Percentiles rank a stretch among this genome's conserved stretches.
phyloP scores from a whole-genome alignment of 2,113 vertebrate genomes.

The Passer domesticus region DNA sequence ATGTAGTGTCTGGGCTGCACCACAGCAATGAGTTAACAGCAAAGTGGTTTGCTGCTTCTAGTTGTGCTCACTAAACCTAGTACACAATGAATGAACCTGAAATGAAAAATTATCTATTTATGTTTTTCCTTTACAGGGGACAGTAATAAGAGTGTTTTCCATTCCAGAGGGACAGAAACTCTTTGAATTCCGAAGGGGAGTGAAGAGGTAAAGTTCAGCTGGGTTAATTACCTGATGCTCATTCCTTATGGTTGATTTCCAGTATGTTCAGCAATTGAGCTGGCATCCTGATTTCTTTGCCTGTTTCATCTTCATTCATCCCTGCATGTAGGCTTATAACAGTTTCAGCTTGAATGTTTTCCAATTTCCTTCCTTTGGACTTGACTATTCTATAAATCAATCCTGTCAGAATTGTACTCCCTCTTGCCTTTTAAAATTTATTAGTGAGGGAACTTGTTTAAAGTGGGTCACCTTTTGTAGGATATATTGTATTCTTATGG shows the following conservation, averaged over 20 bases:
- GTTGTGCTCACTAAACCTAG: background rate
- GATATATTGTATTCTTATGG: background rate
- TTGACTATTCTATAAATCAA: background rate
- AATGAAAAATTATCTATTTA: background rate
- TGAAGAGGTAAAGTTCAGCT: slow-evolving; percentile 86
- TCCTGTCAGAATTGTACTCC: background rate
- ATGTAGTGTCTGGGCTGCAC: background rate
- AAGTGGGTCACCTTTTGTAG: background rate
- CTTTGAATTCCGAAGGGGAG: slow-evolving; percentile 97
- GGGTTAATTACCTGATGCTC: background rate
- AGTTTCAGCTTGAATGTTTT: background rate
- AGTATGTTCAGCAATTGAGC: background rate
- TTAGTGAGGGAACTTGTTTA: background rate
- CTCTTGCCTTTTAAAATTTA: background rate
- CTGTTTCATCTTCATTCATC: background rate
- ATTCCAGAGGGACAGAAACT: slow-evolving; percentile 99
- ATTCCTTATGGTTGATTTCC: background rate
- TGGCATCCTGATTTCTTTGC: background rate
- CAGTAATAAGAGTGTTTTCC: slow-evolving; percentile 97
- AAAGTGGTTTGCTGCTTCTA: background rate
- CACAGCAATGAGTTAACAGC: background rate
- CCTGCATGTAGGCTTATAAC: background rate
- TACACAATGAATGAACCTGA: background rate
- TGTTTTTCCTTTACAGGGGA: slow-evolving; percentile 78
- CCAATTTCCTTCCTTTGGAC: background rate